Evolutionary conservation across 2,888 invertebrate species (phyloP).

Genomic region (Holacanthella duospinosa): DNA sequence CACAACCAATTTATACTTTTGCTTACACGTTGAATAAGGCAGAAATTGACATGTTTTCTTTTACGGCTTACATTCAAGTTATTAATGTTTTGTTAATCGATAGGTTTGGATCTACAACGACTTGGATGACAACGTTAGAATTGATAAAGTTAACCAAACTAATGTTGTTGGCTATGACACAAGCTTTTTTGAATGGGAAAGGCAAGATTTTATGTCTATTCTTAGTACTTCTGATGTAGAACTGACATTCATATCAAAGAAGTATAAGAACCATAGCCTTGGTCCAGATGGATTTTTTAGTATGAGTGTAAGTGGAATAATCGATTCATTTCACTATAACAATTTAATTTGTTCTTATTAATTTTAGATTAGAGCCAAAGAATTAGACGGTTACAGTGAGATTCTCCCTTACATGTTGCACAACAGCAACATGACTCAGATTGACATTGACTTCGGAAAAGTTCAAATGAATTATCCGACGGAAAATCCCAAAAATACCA

Average conservation of each 20-base stretch:
- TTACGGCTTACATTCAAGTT: neutral
- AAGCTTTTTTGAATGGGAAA: conserved; percentile 42
- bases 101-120: conserved; percentile 55
- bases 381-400: conserved; percentile 45
- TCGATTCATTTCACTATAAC: no score
- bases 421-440: conserved; percentile 54
- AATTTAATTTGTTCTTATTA: conserved; percentile 5
- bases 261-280: conserved; percentile 36
- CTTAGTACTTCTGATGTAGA: conserved; percentile 18
- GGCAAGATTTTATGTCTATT: conserved; percentile 15
- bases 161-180: conserved; percentile 42
- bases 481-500: conserved; percentile 43
- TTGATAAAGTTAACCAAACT: conserved; percentile 39
- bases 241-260: conserved; percentile 20
- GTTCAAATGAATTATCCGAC: conserved; percentile 44
- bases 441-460: conserved; percentile 53
- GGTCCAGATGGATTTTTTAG: conserved; percentile 39
- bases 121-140: conserved; percentile 45
- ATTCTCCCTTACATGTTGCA: conserved; percentile 55
- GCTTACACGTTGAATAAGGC: conserved; percentile 54
- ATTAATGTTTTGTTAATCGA: neutral
- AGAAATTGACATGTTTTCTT: conserved; percentile 32
- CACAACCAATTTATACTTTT: conserved; percentile 49
- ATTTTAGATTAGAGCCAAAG: conserved; percentile 48
- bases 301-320: conserved; percentile 40